These are phyloP conservation scores for Criorhina ranunculi DNA, from an alignment of 2,888 invertebrate species.

Conservation along the genomic window DNA sequence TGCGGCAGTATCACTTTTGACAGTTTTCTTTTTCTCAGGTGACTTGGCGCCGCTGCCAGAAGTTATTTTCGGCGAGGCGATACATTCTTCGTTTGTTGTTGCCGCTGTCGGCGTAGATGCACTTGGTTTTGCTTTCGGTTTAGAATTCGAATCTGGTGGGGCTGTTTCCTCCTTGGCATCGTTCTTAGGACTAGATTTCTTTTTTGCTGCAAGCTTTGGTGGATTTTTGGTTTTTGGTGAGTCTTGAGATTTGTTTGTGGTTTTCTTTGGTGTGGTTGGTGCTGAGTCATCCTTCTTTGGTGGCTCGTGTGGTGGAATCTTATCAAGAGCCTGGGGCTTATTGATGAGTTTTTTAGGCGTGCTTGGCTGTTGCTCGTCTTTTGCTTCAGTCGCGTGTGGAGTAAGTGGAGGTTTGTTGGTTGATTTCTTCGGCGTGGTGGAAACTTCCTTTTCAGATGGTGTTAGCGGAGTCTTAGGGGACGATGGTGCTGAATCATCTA, in stretches of 20 bases:
- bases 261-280: constrained; percentile 37
- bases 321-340: neutral
- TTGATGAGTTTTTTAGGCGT: neutral
- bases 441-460: neutral
- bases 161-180: constrained; percentile 69
- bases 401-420: neutral
- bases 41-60: constrained; percentile 83
- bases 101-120: constrained; percentile 42
- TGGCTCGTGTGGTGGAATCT: neutral
- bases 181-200: constrained; percentile 70
- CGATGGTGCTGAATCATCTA: neutral
- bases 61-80: constrained; percentile 82
- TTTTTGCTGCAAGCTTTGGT: constrained; percentile 72
- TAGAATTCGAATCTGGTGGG: constrained; percentile 80
- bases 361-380: neutral
- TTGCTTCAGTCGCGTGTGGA: neutral
- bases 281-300: constrained; percentile 29
- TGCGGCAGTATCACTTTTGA: constrained; percentile 49
- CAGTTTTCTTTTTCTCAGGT: constrained; percentile 81
- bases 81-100: constrained; percentile 76
- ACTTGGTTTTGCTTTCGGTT: constrained; percentile 61
- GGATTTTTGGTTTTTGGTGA: constrained; percentile 57
- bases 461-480: constrained; percentile 1
- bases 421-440: neutral
- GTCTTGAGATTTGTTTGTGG: constrained; percentile 74